Conservation (phyloP, 2,888 invertebrate species). For the Macaria notata region DNA sequence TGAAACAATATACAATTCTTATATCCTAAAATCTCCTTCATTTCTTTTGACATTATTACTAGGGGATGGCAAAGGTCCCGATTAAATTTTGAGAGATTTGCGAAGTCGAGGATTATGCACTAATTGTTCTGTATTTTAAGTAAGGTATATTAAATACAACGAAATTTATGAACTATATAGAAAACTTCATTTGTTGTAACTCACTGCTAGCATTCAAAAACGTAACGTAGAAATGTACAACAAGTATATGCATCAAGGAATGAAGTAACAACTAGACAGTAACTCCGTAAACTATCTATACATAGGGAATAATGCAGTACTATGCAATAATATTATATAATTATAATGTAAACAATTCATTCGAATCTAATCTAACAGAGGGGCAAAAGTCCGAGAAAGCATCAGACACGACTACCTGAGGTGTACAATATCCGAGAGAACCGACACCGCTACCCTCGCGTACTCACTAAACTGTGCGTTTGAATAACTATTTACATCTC, state of each 20-base stretch:
- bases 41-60: too few relatives aligned
- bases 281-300: conserved; percentile 57
- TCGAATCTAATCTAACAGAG: conserved; percentile 68
- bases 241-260: conserved; percentile 54
- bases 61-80: too few relatives aligned
- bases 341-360: conserved; percentile 59
- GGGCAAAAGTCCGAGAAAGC: conserved; percentile 68
- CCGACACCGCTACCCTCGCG: conserved; percentile 76
- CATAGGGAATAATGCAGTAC: conserved; percentile 57
- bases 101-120: too few relatives aligned
- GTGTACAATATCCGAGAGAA: conserved; percentile 64
- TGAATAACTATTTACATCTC: conserved; percentile 76
- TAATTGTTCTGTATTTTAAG: too few relatives aligned
- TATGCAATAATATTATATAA: conserved; percentile 44
- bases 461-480: conserved; percentile 81
- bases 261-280: conserved; percentile 62
- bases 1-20: too few relatives aligned
- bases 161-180: not conserved
- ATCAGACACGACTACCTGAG: conserved; percentile 64
- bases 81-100: too few relatives aligned
- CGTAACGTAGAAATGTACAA: conserved; percentile 59
- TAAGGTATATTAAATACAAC: not conserved
- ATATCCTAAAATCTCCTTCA: too few relatives aligned
- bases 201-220: conserved; percentile 67
- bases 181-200: conserved; percentile 4